Conservation (phyloP, 1,140 invertebrate species). For the Conopomorpha cramerella region DNA sequence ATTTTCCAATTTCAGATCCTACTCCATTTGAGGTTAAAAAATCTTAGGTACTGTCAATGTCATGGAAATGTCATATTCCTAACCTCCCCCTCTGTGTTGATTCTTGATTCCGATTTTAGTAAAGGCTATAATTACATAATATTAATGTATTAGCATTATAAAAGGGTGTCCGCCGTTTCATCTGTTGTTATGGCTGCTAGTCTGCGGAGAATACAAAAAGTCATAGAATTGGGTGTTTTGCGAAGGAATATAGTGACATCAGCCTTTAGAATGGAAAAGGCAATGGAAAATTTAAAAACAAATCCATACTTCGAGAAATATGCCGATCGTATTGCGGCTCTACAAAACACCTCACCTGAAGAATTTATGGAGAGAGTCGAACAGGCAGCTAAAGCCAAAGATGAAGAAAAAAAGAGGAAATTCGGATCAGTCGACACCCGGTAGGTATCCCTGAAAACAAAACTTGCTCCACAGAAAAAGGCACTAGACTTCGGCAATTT, state of each 20-base stretch:
- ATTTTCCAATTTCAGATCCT: not conserved
- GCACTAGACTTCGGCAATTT: too few species aligned
- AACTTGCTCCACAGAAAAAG: too few species aligned
- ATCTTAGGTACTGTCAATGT: too few species aligned
- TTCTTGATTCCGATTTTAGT: not conserved
- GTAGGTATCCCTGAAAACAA: too few species aligned
- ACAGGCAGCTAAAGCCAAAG: conserved; percentile 58
- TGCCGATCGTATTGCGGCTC: conserved; percentile 72
- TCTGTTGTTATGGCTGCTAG: not conserved
- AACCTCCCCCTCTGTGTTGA: too few species aligned
- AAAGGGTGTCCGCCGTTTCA: not conserved
- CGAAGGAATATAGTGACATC: conserved; percentile 60
- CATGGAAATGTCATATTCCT: too few species aligned
- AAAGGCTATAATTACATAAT: not conserved
- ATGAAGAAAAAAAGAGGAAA: conserved; percentile 27
- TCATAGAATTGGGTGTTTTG: conserved; percentile 12
- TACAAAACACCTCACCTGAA: conserved; percentile 76
- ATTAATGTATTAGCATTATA: not conserved
- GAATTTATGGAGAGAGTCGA: conserved; percentile 74
- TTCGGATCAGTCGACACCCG: conserved; percentile 36
- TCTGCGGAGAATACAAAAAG: not conserved
- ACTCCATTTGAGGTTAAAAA: not conserved
- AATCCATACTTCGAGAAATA: conserved; percentile 88
- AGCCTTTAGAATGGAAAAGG: conserved; percentile 57
- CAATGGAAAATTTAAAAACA: conserved; percentile 66